Evolutionary conservation across 2,113 vertebrate species (phyloP).

Genomic region (Alligator sinensis): DNA sequence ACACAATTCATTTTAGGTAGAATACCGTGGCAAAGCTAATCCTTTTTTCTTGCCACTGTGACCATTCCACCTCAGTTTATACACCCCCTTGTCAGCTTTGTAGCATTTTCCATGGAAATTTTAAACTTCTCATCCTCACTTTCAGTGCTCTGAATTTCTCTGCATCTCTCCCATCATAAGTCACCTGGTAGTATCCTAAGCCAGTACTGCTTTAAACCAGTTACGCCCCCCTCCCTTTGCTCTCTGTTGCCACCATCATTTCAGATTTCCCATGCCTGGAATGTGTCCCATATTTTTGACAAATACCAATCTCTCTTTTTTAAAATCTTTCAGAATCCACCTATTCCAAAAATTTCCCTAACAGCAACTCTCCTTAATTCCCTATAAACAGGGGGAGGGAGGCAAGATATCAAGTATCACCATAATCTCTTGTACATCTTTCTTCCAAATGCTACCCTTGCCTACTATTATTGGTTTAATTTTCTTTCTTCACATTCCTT

Average conservation of each 20-base stretch:
- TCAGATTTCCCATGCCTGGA: not conserved
- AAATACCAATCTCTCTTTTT: slow-evolving; percentile 4
- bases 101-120: not conserved
- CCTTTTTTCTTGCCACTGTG: not conserved
- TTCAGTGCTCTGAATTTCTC: not conserved
- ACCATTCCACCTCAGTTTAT: not conserved
- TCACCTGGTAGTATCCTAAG: not conserved
- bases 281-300: not conserved
- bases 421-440: not conserved
- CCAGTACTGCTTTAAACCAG: not conserved
- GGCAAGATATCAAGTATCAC: not conserved
- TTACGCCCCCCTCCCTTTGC: not conserved
- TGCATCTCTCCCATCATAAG: not conserved
- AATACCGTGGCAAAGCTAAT: not conserved
- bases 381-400: not conserved
- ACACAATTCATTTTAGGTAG: not conserved
- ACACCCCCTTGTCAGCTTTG: not conserved
- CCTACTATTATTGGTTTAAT: slow-evolving; percentile 18
- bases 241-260: not conserved
- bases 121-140: not conserved
- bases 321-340: not conserved
- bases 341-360: not conserved
- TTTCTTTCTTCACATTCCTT: not conserved
- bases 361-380: not conserved
- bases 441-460: not conserved